Base-by-base conservation (phyloP, 2,113 vertebrate genomes). In the Bubo scandiacus region DNA sequence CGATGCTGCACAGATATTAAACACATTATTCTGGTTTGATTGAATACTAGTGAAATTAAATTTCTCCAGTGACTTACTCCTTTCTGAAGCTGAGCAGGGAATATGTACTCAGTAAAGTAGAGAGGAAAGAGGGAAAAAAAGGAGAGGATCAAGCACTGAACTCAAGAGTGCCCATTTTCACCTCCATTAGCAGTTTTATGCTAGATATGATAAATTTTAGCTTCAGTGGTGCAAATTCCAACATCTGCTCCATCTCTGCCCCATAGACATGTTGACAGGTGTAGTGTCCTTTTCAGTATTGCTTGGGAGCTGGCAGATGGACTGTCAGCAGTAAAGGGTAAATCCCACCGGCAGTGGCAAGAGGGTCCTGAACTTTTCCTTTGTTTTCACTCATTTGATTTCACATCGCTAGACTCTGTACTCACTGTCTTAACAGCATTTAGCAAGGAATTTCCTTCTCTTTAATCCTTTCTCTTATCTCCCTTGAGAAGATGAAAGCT, bases 211-310 rank as follows among this genome's bases (percentile, higher is more conserved):
- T 49, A 91, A 96, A 98, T 96, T 97, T 97, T 95, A 97, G 81
- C 90, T 90, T 81, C 91, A 97, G 88, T 89, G 97, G 96, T 96
- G 95, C 96, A 98, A 93, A 98, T 97, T 96, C 97, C 87, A 96
- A 96, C 98, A 98, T 98, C 98, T 99, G 98, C 96, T 97, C 91
- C 87, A 77, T 96, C 96, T 97, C 92, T 96, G 95, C 96, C 97
- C 97, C 97, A 59, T 97, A 98, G 98, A 98, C 96, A 86, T 72
- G 88, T 71, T 98, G 98, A 97, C 98, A 99, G 98, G 98, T 98
- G 97, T 93, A 90, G 65, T 45, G 58, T 38, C 96, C 96, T 90
- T 86, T 77, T 75, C 91, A 86, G 93, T 40, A 11, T 22, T 57
- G 88, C 97, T 85, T 27, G 63, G 95, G 96, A 98, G 96, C 95